Evolutionary conservation across 2,888 invertebrate genomes (phyloP), one percentile per base, ranked within the genome.

Genomic region (Watsonalla cultraria): DNA sequence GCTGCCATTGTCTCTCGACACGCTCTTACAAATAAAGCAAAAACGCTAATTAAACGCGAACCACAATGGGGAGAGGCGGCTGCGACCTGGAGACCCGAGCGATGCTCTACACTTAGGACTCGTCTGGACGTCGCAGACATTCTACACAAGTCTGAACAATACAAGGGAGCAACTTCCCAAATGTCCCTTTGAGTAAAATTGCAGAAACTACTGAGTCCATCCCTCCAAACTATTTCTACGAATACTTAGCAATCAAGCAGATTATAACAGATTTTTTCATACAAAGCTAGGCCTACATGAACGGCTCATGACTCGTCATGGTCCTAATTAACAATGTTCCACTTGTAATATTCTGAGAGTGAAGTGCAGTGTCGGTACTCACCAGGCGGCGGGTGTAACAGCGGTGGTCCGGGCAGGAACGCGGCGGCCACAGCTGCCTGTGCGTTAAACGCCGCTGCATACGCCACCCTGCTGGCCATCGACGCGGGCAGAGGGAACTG

Each of bases 371-470:
- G 14, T n/a, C 8, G n/a, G 53, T 15, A 81, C 86, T 84, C 54
- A 91, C 91, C 91, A 53, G 82, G 84, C 0, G 90, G 90, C 0
- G 80, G 87, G 54, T 86, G 91, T 59, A 87, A 72, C 54, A 88
- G 89, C 48, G 91, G 92, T 53, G 92, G 93, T 46, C 93, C 94
- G 35, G 96, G 96, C 70, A 96, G 85, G 85, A 96, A 96, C 49
- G 96, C 96, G 13, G 96, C 96, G 7, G 96, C 96, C 49, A 96
- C 96, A n/a, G 97, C 96, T 46, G 97, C 96, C 80, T 97, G 96
- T 51, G 96, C 96, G 88, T 97, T 97, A 84, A 97, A 95, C 70
- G 97, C 97, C 46, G 96, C 96, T 92, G 97, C 96, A 83, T 97
- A 97, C 55, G 96, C 96, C 93, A 97, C 96, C 46, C 97, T 91